Evolutionary conservation across 1,140 invertebrate species (phyloP), one percentile per base, ranked within the genome.

Genomic region (Littorina saxatilis): DNA sequence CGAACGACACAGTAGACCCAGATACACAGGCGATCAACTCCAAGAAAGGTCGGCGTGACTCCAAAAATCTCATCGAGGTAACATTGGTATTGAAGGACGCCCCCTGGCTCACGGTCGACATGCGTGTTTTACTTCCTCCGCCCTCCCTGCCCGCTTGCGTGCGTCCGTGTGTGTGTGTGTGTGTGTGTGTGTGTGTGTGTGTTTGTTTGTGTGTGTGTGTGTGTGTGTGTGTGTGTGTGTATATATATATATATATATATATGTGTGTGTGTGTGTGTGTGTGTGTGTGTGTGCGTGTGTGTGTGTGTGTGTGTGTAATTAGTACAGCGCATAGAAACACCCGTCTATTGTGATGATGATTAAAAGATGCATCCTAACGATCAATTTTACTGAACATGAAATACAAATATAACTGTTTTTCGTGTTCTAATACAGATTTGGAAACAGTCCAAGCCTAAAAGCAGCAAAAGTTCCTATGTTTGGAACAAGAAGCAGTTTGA

Each of bases 11-110:
- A 52, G 75, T 66, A 37, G 89, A 90, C 77, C 88, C 90, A 17
- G 87, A 88, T 55, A 81, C 83, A 15, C n/a, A 74, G n/a, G 55
- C 32, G 17, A 61, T 74, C 39, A 63, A 63, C 29, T 83, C 88
- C 20, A 40, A 61, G 50, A 58, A 81, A 17, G 81, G 81, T 1
- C 79, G 90, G 61, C 27, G 35, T 52, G 90, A 91, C 80, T 83
- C 80, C 15, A 35, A 83, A 20, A 84, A 91, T 72, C 83, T 91
- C 17, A 95, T 96, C 32, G 94, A 96, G 70, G 88, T 88, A 84
- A n/a, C n/a, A n/a, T n/a, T n/a, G n/a, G n/a, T n/a, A n/a, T n/a
- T n/a, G n/a, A n/a, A n/a, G n/a, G n/a, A n/a, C n/a, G n/a, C n/a
- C n/a, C n/a, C n/a, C n/a, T n/a, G n/a, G n/a, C n/a, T n/a, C n/a